Conservation (phyloP, 2,888 invertebrate genomes). For the Aphidius colemani region DNA sequence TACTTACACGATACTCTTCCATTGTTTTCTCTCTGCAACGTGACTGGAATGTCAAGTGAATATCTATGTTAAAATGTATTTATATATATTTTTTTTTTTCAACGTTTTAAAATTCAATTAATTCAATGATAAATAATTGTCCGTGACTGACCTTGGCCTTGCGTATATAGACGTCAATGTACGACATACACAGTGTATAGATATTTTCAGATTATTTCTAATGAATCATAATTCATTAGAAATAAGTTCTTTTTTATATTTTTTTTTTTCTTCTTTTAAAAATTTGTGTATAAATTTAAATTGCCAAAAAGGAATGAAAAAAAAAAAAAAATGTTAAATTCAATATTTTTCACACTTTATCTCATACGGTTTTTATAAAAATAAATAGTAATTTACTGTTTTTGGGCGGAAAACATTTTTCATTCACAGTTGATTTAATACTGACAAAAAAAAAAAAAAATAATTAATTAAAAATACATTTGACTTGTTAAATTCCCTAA, state of each 20-base stretch:
- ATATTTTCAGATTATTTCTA: constrained; percentile 45
- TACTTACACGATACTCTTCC: too few species aligned
- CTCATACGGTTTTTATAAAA: too few species aligned
- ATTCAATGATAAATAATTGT: constrained; percentile 46
- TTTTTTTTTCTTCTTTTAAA: not conserved
- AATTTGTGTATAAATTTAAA: too few species aligned
- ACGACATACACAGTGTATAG: constrained; percentile 21
- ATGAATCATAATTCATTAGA: constrained; percentile 43
- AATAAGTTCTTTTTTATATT: not conserved
- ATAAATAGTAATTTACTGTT: not conserved
- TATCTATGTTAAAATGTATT: too few species aligned
- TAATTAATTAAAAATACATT: too few species aligned
- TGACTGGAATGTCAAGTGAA: constrained; percentile 4
- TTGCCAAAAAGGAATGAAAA: not conserved
- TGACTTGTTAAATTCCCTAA: too few species aligned
- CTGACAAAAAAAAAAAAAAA: too few species aligned
- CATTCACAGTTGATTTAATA: not conserved
- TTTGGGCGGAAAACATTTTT: not conserved
- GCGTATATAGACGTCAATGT: constrained; percentile 38
- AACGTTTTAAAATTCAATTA: constrained; percentile 36
- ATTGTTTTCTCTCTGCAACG: too few species aligned
- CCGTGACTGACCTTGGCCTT: constrained; percentile 50
- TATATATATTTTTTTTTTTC: too few species aligned
- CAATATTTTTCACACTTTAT: not conserved
- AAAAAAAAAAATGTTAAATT: not conserved